Conservation (phyloP, 1,140 invertebrate species). For the Diuraphis noxia region DNA sequence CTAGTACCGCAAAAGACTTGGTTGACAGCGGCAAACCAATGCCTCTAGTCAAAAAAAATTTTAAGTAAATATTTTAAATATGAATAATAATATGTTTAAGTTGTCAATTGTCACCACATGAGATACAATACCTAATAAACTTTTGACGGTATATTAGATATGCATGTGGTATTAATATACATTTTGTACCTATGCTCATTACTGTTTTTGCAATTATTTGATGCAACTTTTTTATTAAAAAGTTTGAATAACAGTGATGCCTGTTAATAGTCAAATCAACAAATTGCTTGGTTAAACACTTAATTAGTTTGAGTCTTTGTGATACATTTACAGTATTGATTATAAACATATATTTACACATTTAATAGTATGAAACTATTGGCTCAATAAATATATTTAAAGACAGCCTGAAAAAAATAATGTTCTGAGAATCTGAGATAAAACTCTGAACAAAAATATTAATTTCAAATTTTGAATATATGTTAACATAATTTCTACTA, state of each 20-base stretch:
- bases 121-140: neutral
- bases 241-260: neutral
- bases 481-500: neutral
- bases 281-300: neutral
- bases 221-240: neutral
- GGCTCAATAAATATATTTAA: neutral
- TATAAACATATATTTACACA: neutral
- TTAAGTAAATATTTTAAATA: conserved; percentile 61
- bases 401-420: neutral
- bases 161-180: neutral
- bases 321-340: neutral
- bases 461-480: neutral
- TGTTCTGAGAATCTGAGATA: neutral
- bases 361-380: neutral
- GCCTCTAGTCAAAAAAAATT: conserved; percentile 65
- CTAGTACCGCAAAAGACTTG: conserved; percentile 66
- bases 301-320: neutral
- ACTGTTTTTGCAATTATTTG: neutral
- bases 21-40: conserved; percentile 55
- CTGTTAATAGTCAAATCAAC: neutral
- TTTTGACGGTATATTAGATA: neutral
- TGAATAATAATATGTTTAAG: neutral
- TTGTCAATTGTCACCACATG: neutral
- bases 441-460: neutral
- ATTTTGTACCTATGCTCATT: neutral